These are phyloP conservation scores for Bungarus multicinctus DNA, from an alignment of 2,113 vertebrate genomes.

Conservation along the genomic window DNA sequence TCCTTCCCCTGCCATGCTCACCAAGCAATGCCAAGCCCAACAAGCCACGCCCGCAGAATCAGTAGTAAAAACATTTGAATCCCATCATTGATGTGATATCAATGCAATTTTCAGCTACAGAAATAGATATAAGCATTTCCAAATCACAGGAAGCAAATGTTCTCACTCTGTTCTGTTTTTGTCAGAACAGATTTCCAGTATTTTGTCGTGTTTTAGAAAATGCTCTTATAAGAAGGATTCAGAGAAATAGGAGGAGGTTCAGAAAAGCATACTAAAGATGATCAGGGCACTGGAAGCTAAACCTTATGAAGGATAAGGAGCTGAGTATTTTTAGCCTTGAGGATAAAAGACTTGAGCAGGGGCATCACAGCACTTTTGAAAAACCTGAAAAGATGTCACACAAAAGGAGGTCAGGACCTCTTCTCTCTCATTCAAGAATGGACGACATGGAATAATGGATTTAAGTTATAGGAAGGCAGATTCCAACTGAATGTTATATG, in stretches of 20 bases:
- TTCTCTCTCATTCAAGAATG: neutral
- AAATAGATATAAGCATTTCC: neutral
- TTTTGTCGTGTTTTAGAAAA: neutral
- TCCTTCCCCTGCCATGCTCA: too few species aligned
- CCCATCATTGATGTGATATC: neutral
- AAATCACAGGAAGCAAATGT: neutral
- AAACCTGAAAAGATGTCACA: neutral
- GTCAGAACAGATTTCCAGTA: neutral
- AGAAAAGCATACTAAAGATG: neutral
- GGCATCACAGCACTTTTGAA: neutral
- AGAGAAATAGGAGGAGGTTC: neutral
- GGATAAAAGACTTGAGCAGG: neutral
- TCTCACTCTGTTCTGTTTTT: neutral
- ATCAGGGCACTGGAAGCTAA: neutral
- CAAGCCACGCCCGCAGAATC: too few species aligned
- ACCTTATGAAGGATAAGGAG: neutral
- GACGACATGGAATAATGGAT: neutral
- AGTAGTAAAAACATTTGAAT: too few species aligned
- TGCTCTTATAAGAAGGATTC: neutral
- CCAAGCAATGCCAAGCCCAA: too few species aligned
- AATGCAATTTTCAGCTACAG: neutral
- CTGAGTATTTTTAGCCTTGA: neutral
- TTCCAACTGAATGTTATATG: neutral
- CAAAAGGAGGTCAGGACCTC: neutral
- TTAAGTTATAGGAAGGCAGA: neutral